Base-by-base conservation (phyloP, 2,797 vertebrate genomes). In the Epinephelus malabaricus region DNA sequence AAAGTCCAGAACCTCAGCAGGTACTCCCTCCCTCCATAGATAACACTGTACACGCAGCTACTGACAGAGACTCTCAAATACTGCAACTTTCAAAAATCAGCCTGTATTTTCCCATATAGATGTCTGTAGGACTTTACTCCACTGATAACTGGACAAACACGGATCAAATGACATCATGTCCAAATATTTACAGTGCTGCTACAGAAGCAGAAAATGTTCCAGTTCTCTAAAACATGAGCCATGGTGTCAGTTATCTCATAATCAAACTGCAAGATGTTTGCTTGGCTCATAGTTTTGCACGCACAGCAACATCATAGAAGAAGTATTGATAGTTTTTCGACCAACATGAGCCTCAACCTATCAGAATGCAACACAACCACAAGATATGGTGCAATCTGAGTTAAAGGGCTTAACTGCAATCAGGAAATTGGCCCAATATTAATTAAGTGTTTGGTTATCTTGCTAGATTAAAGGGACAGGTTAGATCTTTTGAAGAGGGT, bases 1-100 rank as follows among this genome's bases (percentile, higher is more conserved):
- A 98, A 97, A 96, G 96, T 99, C 72, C 98, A 99, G 93, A 97
- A 90, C 84, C 94, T 98, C 85, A 96, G 92, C 94, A 97, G 98
- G 98, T 99, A 92, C 1, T 40, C 10, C 21, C 18, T 51, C 43
- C 23, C 12, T 75, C 60, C 43, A 58, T 49, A 66, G 77, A 87
- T 78, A 81, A 76, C 64, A 38, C 45, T 0, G 13, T 61, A 73
- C n/a, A 69, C 0, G 2, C 1, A 45, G 46, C 40, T 18, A 8
- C 19, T 45, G 46, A 30, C 2, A 1, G 21, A 4, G 43, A 58
- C 38, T n/a, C 13, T 14, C 6, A 30, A 55, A 66, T 3, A 43
- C 46, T 19, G 14, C 2, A 43, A 54, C 9, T 49, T 54, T 50
- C 25, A 13, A 21, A 18, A 18, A 54, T 49, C 11, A 0, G 23